These are phyloP conservation scores for Dendrolimus punctatus DNA, from an alignment of 1,140 invertebrate species.

Conservation along the genomic window DNA sequence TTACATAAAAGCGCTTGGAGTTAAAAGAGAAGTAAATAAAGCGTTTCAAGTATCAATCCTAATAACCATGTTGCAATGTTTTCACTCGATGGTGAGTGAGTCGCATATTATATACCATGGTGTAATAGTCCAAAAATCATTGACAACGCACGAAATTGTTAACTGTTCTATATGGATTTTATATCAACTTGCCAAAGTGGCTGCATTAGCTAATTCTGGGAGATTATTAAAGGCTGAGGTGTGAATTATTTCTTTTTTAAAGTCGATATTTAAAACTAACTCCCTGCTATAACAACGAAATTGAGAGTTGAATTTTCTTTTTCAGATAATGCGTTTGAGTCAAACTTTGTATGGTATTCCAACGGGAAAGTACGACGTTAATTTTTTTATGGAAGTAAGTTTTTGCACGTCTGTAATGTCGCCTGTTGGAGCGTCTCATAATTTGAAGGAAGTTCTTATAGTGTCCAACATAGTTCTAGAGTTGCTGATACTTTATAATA, in stretches of 20 bases:
- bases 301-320: conserved; percentile 11
- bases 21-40: conserved; percentile 38
- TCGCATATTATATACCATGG: conserved; percentile 46
- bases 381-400: conserved; percentile 37
- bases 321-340: conserved; percentile 35
- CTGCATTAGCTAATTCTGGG: conserved; percentile 33
- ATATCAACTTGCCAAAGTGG: conserved; percentile 51
- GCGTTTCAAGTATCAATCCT: conserved; percentile 42
- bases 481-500: too few relatives aligned
- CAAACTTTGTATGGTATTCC: conserved; percentile 36
- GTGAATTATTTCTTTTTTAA: conserved; percentile 9
- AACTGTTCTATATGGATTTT: conserved; percentile 45
- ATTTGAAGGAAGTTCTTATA: too few relatives aligned
- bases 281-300: too few relatives aligned
- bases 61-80: conserved; percentile 37
- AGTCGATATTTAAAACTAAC: neutral
- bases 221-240: conserved; percentile 39
- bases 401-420: neutral
- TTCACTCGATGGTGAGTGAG: conserved; percentile 48
- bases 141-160: conserved; percentile 29
- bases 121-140: conserved; percentile 15
- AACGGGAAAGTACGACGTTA: conserved; percentile 35
- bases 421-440: neutral
- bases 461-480: too few relatives aligned
- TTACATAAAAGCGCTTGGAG: conserved; percentile 36